phyloP scores from a whole-genome alignment of 2,113 vertebrate genomes.

The Varanus salvator region DNA sequence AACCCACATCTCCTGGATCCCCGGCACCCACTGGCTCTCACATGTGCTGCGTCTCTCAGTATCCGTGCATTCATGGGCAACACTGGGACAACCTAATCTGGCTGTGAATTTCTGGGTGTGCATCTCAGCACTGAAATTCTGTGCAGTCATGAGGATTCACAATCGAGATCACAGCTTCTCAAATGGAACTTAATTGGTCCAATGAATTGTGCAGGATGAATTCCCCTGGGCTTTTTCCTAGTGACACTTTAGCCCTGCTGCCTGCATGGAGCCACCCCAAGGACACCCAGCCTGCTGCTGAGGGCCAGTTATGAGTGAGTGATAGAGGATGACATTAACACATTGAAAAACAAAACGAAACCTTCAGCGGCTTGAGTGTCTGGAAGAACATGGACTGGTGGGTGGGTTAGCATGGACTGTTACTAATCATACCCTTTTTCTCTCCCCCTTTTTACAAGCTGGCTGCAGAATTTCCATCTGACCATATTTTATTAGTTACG shows the following conservation, averaged over 20 bases:
- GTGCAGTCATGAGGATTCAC: too few species aligned
- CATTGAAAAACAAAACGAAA: neutral
- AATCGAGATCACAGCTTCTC: neutral
- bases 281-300: neutral
- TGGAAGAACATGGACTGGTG: neutral
- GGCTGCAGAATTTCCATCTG: constrained; percentile 84
- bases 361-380: neutral
- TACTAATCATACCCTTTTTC: neutral
- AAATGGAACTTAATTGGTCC: neutral
- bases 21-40: too few species aligned
- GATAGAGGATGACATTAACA: neutral
- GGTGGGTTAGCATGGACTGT: neutral
- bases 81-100: too few species aligned
- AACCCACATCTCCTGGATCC: too few species aligned
- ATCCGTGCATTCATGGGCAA: too few species aligned
- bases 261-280: neutral
- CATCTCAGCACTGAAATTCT: too few species aligned
- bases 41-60: too few species aligned
- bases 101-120: too few species aligned
- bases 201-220: neutral
- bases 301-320: neutral
- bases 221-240: neutral
- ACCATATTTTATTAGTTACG: constrained; percentile 86
- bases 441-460: constrained; percentile 77
- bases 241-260: neutral